Percentiles rank a stretch among this genome's conserved stretches.
Evolutionary conservation across 2,113 vertebrate genomes (phyloP).

Genomic region (Cryptotis parvus): DNA sequence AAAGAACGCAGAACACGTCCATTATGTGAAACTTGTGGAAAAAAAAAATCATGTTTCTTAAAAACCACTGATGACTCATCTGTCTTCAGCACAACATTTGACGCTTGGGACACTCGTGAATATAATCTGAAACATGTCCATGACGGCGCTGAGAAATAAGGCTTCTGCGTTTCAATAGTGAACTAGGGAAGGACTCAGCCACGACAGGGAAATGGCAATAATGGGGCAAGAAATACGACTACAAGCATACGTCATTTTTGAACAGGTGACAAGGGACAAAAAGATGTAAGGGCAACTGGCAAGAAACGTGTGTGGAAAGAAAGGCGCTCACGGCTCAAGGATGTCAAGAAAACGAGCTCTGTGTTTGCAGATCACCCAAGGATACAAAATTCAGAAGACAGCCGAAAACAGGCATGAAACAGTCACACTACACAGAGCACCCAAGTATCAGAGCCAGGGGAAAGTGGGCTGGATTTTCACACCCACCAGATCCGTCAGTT

Average conservation of each 20-base stretch:
- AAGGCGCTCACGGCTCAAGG: not conserved
- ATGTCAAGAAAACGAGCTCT: not conserved
- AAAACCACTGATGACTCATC: no score
- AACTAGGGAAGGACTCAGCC: slow-evolving; percentile 12
- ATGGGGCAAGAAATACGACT: not conserved
- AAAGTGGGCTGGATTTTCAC: not conserved
- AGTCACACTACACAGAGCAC: not conserved
- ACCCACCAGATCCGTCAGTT: not conserved
- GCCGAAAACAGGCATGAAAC: not conserved
- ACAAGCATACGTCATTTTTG: slow-evolving; percentile 16
- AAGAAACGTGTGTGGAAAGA: not conserved
- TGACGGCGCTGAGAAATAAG: no score
- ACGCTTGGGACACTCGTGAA: no score
- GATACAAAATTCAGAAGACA: slow-evolving; percentile 24
- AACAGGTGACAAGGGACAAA: not conserved
- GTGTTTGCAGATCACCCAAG: not conserved
- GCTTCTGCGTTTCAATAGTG: not conserved
- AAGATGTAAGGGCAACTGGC: not conserved
- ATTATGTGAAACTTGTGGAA: no score
- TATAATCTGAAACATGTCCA: no score
- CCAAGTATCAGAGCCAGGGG: not conserved
- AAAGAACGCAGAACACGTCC: no score
- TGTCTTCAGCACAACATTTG: no score
- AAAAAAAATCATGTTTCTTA: no score
- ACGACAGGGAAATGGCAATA: not conserved